Conservation (phyloP, 2,888 invertebrate species). For the Eumacrocentrus americanus region DNA sequence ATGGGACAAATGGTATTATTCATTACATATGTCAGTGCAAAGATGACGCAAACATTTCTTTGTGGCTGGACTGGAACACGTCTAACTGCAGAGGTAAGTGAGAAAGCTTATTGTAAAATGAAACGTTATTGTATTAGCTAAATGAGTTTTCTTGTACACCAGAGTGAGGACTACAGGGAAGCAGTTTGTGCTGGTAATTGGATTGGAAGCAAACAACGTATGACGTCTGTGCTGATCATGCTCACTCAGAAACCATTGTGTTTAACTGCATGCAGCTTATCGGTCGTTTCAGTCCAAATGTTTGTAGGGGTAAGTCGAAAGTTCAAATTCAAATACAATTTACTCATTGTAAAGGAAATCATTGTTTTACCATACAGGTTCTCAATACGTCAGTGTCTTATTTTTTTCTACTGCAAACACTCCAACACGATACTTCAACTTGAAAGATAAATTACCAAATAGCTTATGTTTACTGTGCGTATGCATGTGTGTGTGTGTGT, state of each 20-base stretch:
- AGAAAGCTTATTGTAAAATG: neutral
- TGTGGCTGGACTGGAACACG: constrained; percentile 28
- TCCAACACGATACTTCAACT: constrained; percentile 27
- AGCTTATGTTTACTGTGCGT: too few species aligned
- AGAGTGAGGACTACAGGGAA: constrained; percentile 30
- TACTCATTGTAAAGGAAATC: neutral
- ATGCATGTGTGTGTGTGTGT: too few species aligned
- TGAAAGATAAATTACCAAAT: too few species aligned
- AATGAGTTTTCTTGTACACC: neutral
- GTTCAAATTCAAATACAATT: neutral
- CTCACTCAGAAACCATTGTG: constrained; percentile 25
- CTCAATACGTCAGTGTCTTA: constrained; percentile 30
- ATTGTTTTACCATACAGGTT: constrained; percentile 13
- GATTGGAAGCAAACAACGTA: constrained; percentile 26
- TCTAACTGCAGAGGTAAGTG: constrained; percentile 29
- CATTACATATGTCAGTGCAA: constrained; percentile 23
- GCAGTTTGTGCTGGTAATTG: constrained; percentile 29
- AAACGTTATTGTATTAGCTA: neutral
- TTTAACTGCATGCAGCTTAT: constrained; percentile 27
- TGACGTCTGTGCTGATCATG: constrained; percentile 30
- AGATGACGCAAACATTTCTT: constrained; percentile 31
- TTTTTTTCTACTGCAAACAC: too few species aligned
- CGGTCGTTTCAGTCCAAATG: constrained; percentile 33
- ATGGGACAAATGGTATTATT: constrained; percentile 19
- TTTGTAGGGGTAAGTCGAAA: constrained; percentile 29